Evolutionary conservation across 2,888 invertebrate genomes (phyloP).

Genomic region (Melangyna quadrimaculata): DNA sequence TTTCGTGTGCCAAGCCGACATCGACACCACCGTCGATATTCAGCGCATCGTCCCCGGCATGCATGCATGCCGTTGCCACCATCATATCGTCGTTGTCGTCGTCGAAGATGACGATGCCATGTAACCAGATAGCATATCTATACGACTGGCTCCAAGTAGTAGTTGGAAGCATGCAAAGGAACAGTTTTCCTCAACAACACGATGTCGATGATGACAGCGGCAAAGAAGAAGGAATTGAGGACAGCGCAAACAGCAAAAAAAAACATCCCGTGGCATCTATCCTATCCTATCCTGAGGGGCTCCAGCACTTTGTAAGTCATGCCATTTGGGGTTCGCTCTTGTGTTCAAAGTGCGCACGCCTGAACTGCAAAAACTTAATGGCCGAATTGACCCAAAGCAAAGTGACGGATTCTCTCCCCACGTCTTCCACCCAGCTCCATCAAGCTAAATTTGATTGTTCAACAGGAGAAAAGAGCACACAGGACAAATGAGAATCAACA

Average conservation of each 20-base stretch:
- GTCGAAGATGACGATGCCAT: constrained; percentile 46
- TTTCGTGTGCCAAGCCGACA: constrained; percentile 45
- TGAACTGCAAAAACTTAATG: constrained; percentile 70
- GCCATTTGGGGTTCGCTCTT: constrained; percentile 45
- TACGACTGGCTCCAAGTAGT: background rate
- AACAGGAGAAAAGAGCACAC: constrained; percentile 8
- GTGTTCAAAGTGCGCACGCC: constrained; percentile 63
- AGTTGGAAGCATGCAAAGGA: constrained; percentile 41
- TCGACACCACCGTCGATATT: constrained; percentile 15
- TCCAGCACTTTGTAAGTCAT: constrained; percentile 54
- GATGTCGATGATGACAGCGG: constrained; percentile 24
- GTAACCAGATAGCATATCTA: constrained; percentile 63
- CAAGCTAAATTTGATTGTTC: background rate
- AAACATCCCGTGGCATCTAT: constrained; percentile 25
- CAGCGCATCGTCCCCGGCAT: background rate
- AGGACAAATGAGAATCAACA: constrained; percentile 13
- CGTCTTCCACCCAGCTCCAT: background rate
- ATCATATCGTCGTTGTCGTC: background rate
- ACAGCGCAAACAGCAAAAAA: constrained; percentile 2
- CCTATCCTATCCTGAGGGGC: constrained; percentile 26
- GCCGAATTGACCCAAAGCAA: constrained; percentile 69
- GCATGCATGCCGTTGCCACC: constrained; percentile 10
- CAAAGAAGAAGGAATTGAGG: constrained; percentile 13
- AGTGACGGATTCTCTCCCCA: constrained; percentile 17
- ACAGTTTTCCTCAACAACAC: constrained; percentile 41